Conservation (phyloP, 2,113 vertebrate genomes). For the Nycticorax nycticorax region DNA sequence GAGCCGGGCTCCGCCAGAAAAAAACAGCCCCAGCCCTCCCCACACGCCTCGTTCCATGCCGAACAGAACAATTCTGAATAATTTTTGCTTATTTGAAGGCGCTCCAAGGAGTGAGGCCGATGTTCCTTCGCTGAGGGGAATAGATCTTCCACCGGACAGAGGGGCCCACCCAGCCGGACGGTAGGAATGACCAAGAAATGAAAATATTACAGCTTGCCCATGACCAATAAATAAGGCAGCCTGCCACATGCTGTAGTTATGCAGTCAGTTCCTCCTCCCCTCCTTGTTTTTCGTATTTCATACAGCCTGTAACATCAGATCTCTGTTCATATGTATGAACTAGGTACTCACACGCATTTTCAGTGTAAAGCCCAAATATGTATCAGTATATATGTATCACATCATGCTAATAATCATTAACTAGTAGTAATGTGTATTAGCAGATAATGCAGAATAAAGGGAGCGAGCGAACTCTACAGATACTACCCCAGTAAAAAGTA, state of each 20-base stretch:
- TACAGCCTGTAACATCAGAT: not conserved
- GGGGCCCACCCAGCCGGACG: too few species aligned
- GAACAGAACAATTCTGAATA: accelerated
- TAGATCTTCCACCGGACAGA: not conserved
- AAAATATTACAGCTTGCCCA: not conserved
- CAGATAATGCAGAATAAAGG: not conserved
- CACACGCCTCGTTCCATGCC: accelerated
- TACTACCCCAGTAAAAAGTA: not conserved
- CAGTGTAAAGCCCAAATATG: not conserved
- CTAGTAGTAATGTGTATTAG: not conserved
- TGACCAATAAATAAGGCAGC: not conserved
- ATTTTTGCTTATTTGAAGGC: too few species aligned
- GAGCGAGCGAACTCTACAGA: accelerated
- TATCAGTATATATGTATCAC: not conserved
- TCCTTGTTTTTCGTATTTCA: not conserved
- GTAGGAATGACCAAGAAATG: not conserved
- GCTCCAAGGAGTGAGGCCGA: not conserved
- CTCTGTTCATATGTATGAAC: not conserved
- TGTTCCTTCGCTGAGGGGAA: accelerated
- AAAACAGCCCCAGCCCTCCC: not conserved
- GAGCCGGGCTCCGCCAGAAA: accelerated
- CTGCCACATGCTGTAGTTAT: not conserved
- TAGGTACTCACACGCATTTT: not conserved
- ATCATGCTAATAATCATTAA: not conserved
- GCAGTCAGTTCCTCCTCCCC: not conserved